Conservation (phyloP, 2,797 vertebrate species). For the Alfaro cultratus region DNA sequence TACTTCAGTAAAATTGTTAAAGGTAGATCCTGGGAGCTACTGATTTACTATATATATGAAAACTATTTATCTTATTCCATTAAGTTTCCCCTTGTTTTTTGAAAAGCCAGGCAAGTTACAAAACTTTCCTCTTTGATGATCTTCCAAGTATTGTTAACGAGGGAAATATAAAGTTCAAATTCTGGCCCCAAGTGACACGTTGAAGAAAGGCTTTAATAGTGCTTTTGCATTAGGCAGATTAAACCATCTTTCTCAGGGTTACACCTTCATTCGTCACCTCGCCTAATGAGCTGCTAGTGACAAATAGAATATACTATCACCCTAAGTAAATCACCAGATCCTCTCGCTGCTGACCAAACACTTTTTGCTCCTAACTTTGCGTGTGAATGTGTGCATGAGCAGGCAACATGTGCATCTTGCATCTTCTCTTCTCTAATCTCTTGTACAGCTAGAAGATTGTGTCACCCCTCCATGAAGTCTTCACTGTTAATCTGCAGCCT, state of each 20-base stretch:
- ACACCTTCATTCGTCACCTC: conserved; percentile 47
- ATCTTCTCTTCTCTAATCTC: conserved; percentile 66
- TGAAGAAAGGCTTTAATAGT: conserved; percentile 65
- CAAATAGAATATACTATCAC: conserved; percentile 39
- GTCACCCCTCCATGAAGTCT: conserved; percentile 48
- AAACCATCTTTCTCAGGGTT: conserved; percentile 52
- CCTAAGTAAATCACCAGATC: conserved; percentile 53
- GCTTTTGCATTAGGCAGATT: conserved; percentile 72
- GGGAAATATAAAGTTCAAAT: conserved; percentile 60
- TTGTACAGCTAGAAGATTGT: conserved; percentile 53
- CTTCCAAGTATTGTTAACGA: conserved; percentile 56
- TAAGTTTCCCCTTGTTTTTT: conserved; percentile 16
- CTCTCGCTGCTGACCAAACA: conserved; percentile 52
- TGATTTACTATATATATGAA: background rate
- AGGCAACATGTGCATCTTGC: conserved; percentile 41
- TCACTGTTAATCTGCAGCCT: conserved; percentile 75
- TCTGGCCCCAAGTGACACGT: conserved; percentile 37
- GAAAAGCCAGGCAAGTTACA: conserved; percentile 1
- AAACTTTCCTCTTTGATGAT: conserved; percentile 48
- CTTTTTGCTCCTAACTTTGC: conserved; percentile 25
- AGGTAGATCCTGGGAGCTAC: background rate
- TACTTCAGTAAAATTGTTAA: too few species aligned
- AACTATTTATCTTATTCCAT: conserved; percentile 6
- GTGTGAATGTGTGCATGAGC: conserved; percentile 30
- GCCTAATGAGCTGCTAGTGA: conserved; percentile 44